Evolutionary conservation across 2,888 invertebrate species (phyloP).

Genomic region (Apodemia duryi): DNA sequence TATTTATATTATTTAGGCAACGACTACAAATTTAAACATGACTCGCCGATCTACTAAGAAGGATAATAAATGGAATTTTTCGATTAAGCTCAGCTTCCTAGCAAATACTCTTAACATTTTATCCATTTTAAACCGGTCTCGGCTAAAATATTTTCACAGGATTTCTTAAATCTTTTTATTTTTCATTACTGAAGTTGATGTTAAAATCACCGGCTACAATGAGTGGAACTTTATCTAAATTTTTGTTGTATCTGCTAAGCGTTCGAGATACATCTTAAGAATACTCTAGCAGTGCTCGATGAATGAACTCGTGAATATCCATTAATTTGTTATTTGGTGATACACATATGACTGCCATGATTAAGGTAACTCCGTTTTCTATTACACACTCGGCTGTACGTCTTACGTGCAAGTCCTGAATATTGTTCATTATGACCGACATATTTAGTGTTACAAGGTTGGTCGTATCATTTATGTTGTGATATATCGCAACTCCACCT

Average conservation of each 20-base stretch:
- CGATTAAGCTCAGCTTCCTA: background rate
- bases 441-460: background rate
- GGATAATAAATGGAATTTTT: slow-evolving; percentile 11
- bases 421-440: background rate
- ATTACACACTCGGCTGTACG: slow-evolving; percentile 24
- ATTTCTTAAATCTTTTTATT: background rate
- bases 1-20: background rate
- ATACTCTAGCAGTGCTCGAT: slow-evolving; percentile 28
- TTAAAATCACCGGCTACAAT: background rate
- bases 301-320: slow-evolving; percentile 27
- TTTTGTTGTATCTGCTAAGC: slow-evolving; percentile 24
- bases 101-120: background rate
- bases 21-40: background rate
- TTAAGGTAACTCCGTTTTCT: slow-evolving; percentile 26
- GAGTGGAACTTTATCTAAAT: slow-evolving; percentile 21
- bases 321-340: slow-evolving; percentile 28
- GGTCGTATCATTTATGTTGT: background rate
- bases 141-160: background rate
- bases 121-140: background rate
- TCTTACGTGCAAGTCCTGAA: background rate
- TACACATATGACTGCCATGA: slow-evolving; percentile 27
- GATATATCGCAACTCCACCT: slow-evolving; percentile 15
- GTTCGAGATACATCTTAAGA: slow-evolving; percentile 28
- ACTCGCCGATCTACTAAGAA: background rate
- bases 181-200: slow-evolving; percentile 22